Evolutionary conservation across 53 echinoderm and acorn worm species (phyloP), one percentile per base, ranked within the genome.

Genomic region (Echinometra lucunter): DNA sequence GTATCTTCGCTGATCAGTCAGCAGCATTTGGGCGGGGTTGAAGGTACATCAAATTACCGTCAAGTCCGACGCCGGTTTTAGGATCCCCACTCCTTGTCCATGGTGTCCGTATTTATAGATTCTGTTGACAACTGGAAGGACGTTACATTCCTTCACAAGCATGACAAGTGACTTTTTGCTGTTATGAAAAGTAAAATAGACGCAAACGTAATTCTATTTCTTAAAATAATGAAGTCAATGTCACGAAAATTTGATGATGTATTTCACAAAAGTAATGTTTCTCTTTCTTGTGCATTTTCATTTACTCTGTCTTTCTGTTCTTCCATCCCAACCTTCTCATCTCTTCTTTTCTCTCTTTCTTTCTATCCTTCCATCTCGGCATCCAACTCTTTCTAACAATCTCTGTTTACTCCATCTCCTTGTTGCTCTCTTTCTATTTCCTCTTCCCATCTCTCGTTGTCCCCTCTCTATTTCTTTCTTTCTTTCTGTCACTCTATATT

Each of bases 31-130:
- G 78, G 38, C 42, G 78, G 78, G 78, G 78, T 40, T 38, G 78
- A 42, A 23, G 78, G 38, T 12, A 42, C 42, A 78, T 38, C 78
- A 78, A 78, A 35, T 78, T 78, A 78, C 78, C 78, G 78, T 78
- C 11, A 78, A 78, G 23, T 23, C 42, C 42, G 78, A 19, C 78
- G 78, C 78, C 78, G 78, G 78, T 78, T 78, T 78, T 15, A 75
- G 38, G 2, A 75, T 18, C 78, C 38, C 38, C 9, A 23, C 42
- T 78, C 40, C 78, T 42, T 42, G 78, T 19, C 78, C 72, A 13
- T 53, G 32, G 19, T 42, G 78, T 19, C 78, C 72, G 53, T 53
- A 70, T 75, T 19, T 78, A 19, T 78, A 78, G 38, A 40, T 40
- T 78, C 42, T 38, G 38, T 42, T 78, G 40, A 78, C 38, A 78